Conservation (phyloP, 2,888 invertebrate species). For the Gymnoscelis rufifasciata region DNA sequence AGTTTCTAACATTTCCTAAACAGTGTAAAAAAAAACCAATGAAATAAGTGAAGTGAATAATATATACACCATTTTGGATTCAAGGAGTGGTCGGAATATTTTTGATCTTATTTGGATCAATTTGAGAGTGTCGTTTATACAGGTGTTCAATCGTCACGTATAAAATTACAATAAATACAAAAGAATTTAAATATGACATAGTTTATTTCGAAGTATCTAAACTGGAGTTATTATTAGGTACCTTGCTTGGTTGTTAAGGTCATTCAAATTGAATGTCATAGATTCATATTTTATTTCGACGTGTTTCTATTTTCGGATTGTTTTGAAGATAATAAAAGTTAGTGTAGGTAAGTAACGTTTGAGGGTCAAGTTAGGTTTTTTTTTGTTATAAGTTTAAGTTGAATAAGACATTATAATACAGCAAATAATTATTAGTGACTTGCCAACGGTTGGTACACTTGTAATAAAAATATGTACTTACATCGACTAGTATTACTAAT, state of each 20-base stretch:
- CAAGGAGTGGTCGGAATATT: conserved; percentile 16
- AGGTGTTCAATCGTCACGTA: conserved; percentile 29
- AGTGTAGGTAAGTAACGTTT: no score
- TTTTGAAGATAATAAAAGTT: no score
- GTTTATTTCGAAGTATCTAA: conserved; percentile 3
- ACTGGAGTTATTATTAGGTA: conserved; percentile 4
- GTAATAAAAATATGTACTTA: no score
- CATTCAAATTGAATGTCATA: neutral
- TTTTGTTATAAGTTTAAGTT: no score
- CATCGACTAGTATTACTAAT: no score
- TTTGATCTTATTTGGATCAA: conserved; percentile 41
- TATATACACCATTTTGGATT: no score
- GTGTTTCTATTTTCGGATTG: no score
- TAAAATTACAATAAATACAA: conserved; percentile 41
- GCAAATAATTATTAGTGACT: no score
- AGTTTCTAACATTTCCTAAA: conserved; percentile 10
- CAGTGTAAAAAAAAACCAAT: conserved; percentile 14
- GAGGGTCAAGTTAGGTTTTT: no score
- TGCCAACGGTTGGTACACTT: no score
- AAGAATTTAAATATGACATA: conserved; percentile 40
- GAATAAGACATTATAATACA: no score
- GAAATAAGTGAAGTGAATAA: conserved; percentile 11
- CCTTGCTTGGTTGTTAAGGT: conserved; percentile 9
- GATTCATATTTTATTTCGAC: no score
- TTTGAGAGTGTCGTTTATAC: conserved; percentile 24